phyloP scores from a whole-genome alignment of 2,113 vertebrate genomes.

The Uropsilus gracilis region DNA sequence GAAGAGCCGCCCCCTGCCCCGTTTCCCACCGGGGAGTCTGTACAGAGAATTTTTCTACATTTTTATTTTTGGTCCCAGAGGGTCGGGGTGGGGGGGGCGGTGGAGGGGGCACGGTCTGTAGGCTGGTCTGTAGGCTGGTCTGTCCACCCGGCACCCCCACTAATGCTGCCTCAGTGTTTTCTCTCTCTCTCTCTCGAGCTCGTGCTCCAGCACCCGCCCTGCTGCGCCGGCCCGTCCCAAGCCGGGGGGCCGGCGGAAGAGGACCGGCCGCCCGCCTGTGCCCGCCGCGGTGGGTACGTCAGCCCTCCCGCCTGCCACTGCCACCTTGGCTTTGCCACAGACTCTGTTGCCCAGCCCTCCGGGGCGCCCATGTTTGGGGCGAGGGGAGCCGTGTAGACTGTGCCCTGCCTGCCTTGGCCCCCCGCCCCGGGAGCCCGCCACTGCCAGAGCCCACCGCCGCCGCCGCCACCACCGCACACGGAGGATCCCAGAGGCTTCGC shows the following conservation, averaged over 20 bases:
- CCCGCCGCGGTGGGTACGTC: slow-evolving; percentile 24
- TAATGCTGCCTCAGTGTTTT: slow-evolving; percentile 87
- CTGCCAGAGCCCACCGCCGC: background rate
- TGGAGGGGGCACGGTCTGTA: slow-evolving; percentile 43
- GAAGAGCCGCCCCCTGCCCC: slow-evolving; percentile 64
- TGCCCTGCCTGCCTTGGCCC: slow-evolving; percentile 58
- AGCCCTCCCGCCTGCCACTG: slow-evolving; percentile 6
- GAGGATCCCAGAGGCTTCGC: slow-evolving; percentile 72
- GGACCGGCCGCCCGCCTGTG: slow-evolving; percentile 59
- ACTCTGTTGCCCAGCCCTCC: slow-evolving; percentile 74
- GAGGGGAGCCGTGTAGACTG: slow-evolving; percentile 75
- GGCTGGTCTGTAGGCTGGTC: slow-evolving; percentile 29
- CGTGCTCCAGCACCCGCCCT: slow-evolving; percentile 58
- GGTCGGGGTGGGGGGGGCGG: background rate
- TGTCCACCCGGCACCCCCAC: slow-evolving; percentile 69
- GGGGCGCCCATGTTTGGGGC: slow-evolving; percentile 70
- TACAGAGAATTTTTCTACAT: slow-evolving; percentile 83
- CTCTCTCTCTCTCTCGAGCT: slow-evolving; percentile 83
- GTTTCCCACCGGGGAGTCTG: slow-evolving; percentile 68
- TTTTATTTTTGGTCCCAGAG: slow-evolving; percentile 80
- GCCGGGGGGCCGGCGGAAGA: slow-evolving; percentile 65
- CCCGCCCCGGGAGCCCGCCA: slow-evolving; percentile 48
- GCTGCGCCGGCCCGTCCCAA: slow-evolving; percentile 62
- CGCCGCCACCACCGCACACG: background rate
- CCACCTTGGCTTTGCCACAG: slow-evolving; percentile 66